phyloP scores from a whole-genome alignment of 1,140 invertebrate species.

The Trinorchestia longiramus region DNA sequence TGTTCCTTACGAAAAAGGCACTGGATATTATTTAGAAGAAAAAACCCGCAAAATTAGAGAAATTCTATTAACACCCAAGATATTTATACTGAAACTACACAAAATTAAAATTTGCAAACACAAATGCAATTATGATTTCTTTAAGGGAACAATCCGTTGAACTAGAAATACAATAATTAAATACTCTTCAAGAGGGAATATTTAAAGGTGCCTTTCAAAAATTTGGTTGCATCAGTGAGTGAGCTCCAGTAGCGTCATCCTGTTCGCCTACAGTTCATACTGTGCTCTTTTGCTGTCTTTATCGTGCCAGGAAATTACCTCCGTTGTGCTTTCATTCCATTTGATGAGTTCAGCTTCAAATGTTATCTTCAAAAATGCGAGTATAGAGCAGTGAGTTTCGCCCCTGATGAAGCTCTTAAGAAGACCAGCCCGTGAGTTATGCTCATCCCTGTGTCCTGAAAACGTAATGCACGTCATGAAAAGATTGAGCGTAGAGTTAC shows the following conservation, averaged over 20 bases:
- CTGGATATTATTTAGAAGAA: too few species aligned
- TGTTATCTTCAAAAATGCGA: neutral
- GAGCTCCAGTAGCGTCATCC: neutral
- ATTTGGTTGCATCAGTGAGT: neutral
- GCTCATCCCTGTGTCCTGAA: neutral
- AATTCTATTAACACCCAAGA: too few species aligned
- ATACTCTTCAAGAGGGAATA: neutral
- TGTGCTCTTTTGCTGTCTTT: neutral
- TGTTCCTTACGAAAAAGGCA: too few species aligned
- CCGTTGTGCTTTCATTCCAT: neutral
- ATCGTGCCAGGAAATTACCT: neutral
- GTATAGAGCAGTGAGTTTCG: neutral
- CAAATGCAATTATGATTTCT: neutral
- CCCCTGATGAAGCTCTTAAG: neutral
- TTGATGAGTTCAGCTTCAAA: neutral
- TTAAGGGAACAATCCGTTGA: neutral
- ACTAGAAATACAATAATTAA: neutral
- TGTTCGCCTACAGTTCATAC: neutral
- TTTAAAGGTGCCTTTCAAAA: neutral
- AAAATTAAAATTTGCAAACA: neutral
- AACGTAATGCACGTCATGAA: neutral
- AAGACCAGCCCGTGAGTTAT: neutral
- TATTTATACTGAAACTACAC: too few species aligned
- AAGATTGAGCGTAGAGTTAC: neutral
- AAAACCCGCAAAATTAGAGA: too few species aligned